These are phyloP conservation scores for Botia kubotai DNA, from an alignment of 2,797 vertebrate species.

Conservation along the genomic window DNA sequence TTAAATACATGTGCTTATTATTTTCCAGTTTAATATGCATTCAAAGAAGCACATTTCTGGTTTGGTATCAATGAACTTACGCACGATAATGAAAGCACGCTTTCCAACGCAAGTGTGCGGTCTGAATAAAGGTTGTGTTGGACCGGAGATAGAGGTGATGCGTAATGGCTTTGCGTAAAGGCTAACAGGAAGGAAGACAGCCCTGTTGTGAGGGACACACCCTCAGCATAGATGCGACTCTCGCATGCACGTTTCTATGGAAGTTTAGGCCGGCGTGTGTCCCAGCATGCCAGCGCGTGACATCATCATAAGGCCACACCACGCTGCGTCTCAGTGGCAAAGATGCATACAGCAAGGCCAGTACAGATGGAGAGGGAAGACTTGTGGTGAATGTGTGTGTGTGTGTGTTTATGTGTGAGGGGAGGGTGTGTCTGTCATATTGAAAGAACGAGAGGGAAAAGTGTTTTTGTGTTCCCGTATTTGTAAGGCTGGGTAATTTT, in stretches of 20 bases:
- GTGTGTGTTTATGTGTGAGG: too few relatives aligned
- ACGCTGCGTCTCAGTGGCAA: conserved; percentile 39
- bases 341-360: conserved; percentile 9
- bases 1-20: too few relatives aligned
- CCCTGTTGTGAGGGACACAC: conserved; percentile 27
- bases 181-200: conserved; percentile 22
- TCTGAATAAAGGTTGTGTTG: background rate
- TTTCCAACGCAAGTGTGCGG: background rate
- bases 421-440: background rate
- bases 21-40: background rate
- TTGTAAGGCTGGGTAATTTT: conserved; percentile 2
- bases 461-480: conserved; percentile 2
- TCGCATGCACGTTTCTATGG: conserved; percentile 23
- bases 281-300: conserved; percentile 33
- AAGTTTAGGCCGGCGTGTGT: conserved; percentile 32
- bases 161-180: conserved; percentile 15
- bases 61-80: too few relatives aligned
- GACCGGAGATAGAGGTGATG: background rate
- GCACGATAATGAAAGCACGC: background rate
- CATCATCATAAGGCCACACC: conserved; percentile 37
- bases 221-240: conserved; percentile 21
- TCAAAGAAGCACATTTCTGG: background rate
- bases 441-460: too few relatives aligned
- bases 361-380: conserved; percentile 39
- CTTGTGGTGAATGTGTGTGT: conserved; percentile 7